Evolutionary conservation across 2,888 invertebrate species (phyloP), one percentile per base, ranked within the genome.

Genomic region (Sinodicranocentrus sp.): DNA sequence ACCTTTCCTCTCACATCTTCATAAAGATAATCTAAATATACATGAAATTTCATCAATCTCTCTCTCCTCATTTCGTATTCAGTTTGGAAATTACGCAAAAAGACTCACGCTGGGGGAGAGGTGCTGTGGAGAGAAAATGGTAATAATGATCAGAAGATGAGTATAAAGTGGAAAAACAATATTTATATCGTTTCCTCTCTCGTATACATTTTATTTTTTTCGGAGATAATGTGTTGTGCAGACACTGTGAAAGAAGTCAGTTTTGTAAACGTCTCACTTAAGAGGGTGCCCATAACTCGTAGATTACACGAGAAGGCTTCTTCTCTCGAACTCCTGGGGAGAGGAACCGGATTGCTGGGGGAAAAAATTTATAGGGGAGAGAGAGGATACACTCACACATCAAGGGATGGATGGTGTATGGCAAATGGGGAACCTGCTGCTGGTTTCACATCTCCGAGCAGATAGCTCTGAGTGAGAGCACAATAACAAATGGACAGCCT

Each of bases 271-370:
- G 54, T 65, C 76, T 76, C 76, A 76, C 76, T 76, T 76, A 76
- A 44, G 67, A 10, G 33, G 33, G 33, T 33, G 33, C 33, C 33
- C 33, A 33, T 10, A 33, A 33, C 33, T 6, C 33, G 10, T 10
- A 33, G n/a, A n/a, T n/a, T 70, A 28, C 43, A 57, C 52, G 15
- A 39, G 25, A 67, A 44, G 44, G 44, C 44, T 67, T 44, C 33
- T 59, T 61, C 59, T 48, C 63, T 54, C 57, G 79, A 52, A 48
- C 77, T 75, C 86, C 86, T 70, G 82, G 70, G 70, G 84, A 72
- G 82, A 77, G 65, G 78, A 84, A 86, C 86, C 86, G 86, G 86
- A 85, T 84, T 85, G 76, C 61, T n/a, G 21, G 2, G 21, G 28
- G 26, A 70, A 25, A 70, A 17, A 70, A 70, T 26, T 52, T 48